Conservation (phyloP, 2,113 vertebrate species). For the Suricata suricatta region DNA sequence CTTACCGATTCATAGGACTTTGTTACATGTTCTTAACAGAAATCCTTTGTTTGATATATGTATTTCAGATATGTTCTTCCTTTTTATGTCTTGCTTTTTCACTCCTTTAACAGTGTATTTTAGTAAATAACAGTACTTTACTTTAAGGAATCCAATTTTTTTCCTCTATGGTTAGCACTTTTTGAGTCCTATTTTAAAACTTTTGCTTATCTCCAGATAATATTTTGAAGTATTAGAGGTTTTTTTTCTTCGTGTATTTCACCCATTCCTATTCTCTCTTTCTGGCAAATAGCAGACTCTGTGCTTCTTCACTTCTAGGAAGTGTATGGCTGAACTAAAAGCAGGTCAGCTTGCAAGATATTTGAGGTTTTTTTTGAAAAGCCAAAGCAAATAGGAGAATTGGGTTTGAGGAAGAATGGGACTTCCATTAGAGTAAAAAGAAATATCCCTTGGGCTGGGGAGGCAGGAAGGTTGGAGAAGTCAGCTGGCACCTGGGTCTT, state of each 20-base stretch:
- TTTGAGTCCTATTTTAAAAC: slow-evolving; percentile 22
- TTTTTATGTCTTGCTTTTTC: not conserved
- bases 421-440: not conserved
- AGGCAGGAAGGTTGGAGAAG: not conserved
- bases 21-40: not conserved
- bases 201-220: slow-evolving; percentile 24
- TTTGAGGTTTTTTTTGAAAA: slow-evolving; percentile 40
- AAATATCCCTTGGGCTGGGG: not conserved
- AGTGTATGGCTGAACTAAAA: not conserved
- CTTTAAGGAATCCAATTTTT: slow-evolving; percentile 12
- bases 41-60: not conserved
- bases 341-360: slow-evolving; percentile 27
- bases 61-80: slow-evolving; percentile 23
- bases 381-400: not conserved
- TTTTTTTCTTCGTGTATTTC: slow-evolving; percentile 3
- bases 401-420: slow-evolving; percentile 1
- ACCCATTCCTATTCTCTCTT: not conserved
- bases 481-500: not conserved
- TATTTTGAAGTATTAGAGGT: slow-evolving; percentile 37
- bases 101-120: slow-evolving; percentile 19
- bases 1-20: not conserved
- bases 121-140: not conserved
- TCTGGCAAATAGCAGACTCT: not conserved
- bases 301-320: slow-evolving; percentile 22
- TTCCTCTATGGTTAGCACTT: not conserved